phyloP scores from a whole-genome alignment of 2,797 vertebrate species.

The Dicrostonyx torquatus region DNA sequence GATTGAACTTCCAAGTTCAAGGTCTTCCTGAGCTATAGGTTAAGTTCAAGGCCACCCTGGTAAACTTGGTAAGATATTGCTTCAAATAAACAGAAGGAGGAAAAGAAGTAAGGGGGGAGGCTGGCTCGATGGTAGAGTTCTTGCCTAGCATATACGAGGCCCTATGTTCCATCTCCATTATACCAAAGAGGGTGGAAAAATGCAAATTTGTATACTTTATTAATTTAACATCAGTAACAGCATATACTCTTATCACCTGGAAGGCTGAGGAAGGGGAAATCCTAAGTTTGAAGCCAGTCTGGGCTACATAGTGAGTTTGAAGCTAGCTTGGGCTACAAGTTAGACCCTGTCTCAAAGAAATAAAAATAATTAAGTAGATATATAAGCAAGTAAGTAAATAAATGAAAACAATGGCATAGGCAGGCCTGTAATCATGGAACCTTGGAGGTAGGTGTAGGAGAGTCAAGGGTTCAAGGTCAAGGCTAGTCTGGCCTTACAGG shows the following conservation, averaged over 20 bases:
- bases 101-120: not conserved
- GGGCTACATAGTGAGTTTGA: not conserved
- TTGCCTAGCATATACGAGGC: not conserved
- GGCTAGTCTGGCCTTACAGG: not conserved
- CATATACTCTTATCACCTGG: not conserved
- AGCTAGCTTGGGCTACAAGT: not conserved
- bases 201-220: not conserved
- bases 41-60: not conserved
- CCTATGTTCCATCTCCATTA: not conserved
- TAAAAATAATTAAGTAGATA: not conserved
- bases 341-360: not conserved
- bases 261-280: not conserved
- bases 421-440: not conserved
- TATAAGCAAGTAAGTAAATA: not conserved
- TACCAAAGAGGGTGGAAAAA: not conserved
- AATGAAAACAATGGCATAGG: too few species aligned
- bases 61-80: not conserved
- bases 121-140: not conserved
- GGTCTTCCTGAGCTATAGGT: not conserved
- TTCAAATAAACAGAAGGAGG: not conserved
- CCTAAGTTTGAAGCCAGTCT: not conserved
- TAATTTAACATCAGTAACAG: slow-evolving; percentile 3
- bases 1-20: not conserved
- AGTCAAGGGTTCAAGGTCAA: not conserved
- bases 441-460: not conserved